Evolutionary conservation across 2,888 invertebrate species (phyloP).

Genomic region (Lamellibrachia satsuma): DNA sequence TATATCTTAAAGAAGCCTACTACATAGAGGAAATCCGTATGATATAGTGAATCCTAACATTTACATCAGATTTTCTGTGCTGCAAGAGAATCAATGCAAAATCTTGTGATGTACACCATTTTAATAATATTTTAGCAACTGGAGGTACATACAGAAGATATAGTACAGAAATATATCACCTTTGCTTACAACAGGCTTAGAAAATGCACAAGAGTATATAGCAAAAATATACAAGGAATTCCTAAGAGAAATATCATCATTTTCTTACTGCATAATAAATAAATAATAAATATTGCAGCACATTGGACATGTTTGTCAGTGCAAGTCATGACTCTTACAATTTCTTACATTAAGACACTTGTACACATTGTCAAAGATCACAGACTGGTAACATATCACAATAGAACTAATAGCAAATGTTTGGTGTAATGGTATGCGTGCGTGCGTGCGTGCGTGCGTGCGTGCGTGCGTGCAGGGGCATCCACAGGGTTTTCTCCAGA

Average conservation of each 20-base stretch:
- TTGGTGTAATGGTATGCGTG: neutral
- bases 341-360: neutral
- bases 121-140: neutral
- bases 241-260: neutral
- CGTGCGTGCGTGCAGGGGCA: no score
- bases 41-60: neutral
- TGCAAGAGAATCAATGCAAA: neutral
- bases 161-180: neutral
- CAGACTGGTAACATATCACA: neutral
- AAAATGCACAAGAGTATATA: neutral
- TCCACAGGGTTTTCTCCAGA: no score
- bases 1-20: no score
- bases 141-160: neutral
- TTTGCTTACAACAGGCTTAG: neutral
- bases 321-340: neutral
- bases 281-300: neutral
- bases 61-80: neutral
- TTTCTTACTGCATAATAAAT: neutral
- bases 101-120: neutral
- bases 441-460: no score
- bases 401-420: neutral
- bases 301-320: neutral
- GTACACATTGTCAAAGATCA: neutral
- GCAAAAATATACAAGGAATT: constrained; percentile 7
- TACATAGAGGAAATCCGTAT: neutral